Evolutionary conservation across 2,113 vertebrate species (phyloP).

Genomic region (Ivindomyrus marchei): DNA sequence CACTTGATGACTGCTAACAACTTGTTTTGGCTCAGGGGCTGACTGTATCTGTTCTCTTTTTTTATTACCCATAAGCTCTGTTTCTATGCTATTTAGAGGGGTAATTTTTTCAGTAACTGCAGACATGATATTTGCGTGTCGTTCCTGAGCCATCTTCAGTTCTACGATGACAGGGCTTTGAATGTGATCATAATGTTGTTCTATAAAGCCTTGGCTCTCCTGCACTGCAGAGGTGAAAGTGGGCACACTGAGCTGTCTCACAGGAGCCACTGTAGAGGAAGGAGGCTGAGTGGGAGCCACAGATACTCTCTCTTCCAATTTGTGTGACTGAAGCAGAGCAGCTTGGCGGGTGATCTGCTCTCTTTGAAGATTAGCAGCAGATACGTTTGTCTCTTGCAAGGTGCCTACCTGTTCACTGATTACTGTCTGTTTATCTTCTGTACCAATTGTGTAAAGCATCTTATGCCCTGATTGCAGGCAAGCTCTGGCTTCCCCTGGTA

Average conservation of each 20-base stretch:
- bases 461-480: conserved; percentile 46
- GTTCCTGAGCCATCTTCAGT: conserved; percentile 40
- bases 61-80: conserved; percentile 30
- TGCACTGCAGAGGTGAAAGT: conserved; percentile 54
- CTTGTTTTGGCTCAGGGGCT: conserved; percentile 44
- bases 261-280: conserved; percentile 36
- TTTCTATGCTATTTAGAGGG: conserved; percentile 42
- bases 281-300: conserved; percentile 31
- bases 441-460: conserved; percentile 58
- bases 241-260: conserved; percentile 43
- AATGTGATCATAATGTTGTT: conserved; percentile 58
- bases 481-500: conserved; percentile 54
- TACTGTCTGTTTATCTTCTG: conserved; percentile 50
- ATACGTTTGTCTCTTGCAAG: conserved; percentile 45
- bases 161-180: conserved; percentile 51
- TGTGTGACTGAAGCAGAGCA: conserved; percentile 52
- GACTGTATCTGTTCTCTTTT: conserved; percentile 25
- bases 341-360: conserved; percentile 54
- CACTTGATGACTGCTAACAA: conserved; percentile 43
- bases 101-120: conserved; percentile 52
- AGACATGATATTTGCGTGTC: conserved; percentile 40
- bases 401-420: conserved; percentile 44
- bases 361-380: conserved; percentile 48
- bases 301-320: conserved; percentile 49
- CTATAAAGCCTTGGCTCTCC: conserved; percentile 54